Evolutionary conservation across 2,797 vertebrate species (phyloP).

Genomic region (Gallinago stenura): DNA sequence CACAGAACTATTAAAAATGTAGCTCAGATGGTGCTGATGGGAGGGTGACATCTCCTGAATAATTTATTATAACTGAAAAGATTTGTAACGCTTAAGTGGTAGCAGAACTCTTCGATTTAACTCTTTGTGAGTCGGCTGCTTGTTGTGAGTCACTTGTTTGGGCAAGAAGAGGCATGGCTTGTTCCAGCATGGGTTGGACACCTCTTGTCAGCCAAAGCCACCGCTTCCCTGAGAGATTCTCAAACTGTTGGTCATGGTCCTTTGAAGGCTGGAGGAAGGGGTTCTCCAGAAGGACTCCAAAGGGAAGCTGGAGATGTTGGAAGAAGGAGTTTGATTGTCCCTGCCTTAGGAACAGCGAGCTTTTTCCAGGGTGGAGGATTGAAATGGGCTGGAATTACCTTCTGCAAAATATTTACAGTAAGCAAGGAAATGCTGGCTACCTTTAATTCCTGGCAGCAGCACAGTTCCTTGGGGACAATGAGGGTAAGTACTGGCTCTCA

Average conservation of each 20-base stretch:
- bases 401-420: conserved; percentile 7
- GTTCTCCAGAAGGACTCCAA: neutral
- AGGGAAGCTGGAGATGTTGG: neutral
- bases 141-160: neutral
- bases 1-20: conserved; percentile 1
- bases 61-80: conserved; percentile 43
- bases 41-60: conserved; percentile 58
- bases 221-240: neutral
- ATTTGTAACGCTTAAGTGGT: neutral
- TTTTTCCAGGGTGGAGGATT: neutral
- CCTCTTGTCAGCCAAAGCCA: neutral
- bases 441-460: conserved; percentile 10
- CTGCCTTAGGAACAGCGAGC: neutral
- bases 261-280: neutral
- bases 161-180: neutral
- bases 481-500: neutral
- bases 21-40: conserved; percentile 54
- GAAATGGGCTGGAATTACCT: neutral
- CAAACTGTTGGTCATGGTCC: neutral
- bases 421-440: neutral
- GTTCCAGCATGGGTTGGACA: neutral
- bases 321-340: neutral
- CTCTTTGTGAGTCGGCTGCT: neutral
- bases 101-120: neutral
- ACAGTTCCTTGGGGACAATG: neutral